Base-by-base conservation (phyloP, 2,888 invertebrate species). In the Neria commutata region DNA sequence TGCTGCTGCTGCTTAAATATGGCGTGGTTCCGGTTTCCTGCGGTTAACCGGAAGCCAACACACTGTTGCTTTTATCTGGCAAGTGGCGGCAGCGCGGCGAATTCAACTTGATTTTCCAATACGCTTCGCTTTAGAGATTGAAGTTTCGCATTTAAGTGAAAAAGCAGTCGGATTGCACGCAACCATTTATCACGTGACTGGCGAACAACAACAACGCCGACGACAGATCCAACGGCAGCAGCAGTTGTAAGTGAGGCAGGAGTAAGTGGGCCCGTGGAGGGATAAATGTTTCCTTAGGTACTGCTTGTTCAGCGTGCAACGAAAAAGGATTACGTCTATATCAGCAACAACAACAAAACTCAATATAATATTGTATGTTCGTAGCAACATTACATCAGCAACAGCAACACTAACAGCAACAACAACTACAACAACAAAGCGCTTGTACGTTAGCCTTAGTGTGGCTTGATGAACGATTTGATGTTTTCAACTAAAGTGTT, bases 121-220 rank as follows among this genome's bases (percentile, higher is more conserved):
- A 66, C 68, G 68, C 64, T 73, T 69, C 66, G 67, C 69, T 67
- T 72, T 70, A 73, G 73, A 72, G 74, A 72, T 72, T 72, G 72
- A 75, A 72, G 74, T 75, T 70, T 70, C 73, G 67, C 75, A 72
- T 75, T 72, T 69, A 69, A 74, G 72, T 71, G 75, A 71, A 72
- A 72, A 72, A 70, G 67, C 71, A 67, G 72, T 66, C 75, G 64
- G 64, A 67, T 64, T 70, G 73, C 73, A 71, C 71, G 75, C 70
- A 72, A 75, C 71, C 75, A 70, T 71, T 75, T 67, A 71, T 72
- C 74, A 72, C 75, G 70, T 73, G 68, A 70, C 65, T 68, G 11
- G 11, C 29, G 33, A 24, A 10, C 64, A 23, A 37, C 54, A 53
- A 50, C 40, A 40, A 25, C 42, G 51, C n/a, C 49, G 11, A n/a